Conservation (phyloP, 1,140 invertebrate genomes). For the Nomia melanderi region DNA sequence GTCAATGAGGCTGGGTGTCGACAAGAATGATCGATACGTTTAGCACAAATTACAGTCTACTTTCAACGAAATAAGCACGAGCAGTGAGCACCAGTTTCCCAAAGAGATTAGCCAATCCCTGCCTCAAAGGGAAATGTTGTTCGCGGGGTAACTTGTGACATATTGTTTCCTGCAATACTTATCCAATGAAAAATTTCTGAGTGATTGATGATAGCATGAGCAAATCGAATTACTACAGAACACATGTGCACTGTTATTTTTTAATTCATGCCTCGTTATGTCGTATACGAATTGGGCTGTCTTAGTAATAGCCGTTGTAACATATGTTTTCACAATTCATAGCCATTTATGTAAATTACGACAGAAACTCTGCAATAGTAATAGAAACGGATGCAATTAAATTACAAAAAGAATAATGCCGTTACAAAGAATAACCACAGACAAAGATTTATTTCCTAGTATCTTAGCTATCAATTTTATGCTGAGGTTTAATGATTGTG, state of each 20-base stretch:
- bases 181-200: neutral
- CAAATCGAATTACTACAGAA: neutral
- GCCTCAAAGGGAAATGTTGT: neutral
- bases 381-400: too few relatives aligned
- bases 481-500: too few relatives aligned
- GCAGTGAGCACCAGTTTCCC: neutral
- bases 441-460: too few relatives aligned
- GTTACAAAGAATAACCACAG: too few relatives aligned
- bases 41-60: slow-evolving; percentile 18
- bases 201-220: neutral
- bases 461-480: too few relatives aligned
- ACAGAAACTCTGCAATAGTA: too few relatives aligned
- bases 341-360: neutral
- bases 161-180: slow-evolving; percentile 5
- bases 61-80: neutral
- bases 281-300: neutral
- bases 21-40: slow-evolving; percentile 40
- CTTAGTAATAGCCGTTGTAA: neutral
- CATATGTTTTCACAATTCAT: neutral
- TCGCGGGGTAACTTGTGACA: neutral
- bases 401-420: too few relatives aligned
- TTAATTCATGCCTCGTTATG: neutral
- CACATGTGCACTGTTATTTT: neutral
- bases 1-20: slow-evolving; percentile 16
- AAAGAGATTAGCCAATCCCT: neutral